Base-by-base conservation (phyloP, 2,797 vertebrate species). In the Tapirus indicus region DNA sequence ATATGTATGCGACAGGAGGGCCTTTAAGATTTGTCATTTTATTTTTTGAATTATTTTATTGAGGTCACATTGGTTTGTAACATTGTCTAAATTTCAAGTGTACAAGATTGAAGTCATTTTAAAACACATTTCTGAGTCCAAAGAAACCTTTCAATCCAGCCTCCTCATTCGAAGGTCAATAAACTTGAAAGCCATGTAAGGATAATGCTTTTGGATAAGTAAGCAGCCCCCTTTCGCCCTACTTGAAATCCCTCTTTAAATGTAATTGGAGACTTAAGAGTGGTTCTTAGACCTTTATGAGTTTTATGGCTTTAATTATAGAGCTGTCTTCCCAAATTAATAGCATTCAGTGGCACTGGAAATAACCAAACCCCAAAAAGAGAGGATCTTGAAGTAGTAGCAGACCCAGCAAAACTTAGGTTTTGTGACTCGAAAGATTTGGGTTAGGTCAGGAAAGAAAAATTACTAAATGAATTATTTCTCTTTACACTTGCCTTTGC, bases 1-100 rank as follows among this genome's bases (percentile, higher is more conserved):
- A 4, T 2, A 1, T 13, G 1, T 7, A 29, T 0, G 60, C 44
- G 38, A 0, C n/a, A 12, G 54, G 11, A 64, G 62, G 29, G n/a
- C 52, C 64, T 35, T 23, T 27, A 35, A 23, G 79, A 54, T 83
- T 32, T 64, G 14, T 52, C 49, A 16, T 52, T 52, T 52, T 52
- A 52, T 52, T 52, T 52, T 52, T 52, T 10, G 11, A 47, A 47
- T 47, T 16, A 52, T 52, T 52, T 52, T 52, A 52, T 52, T 52
- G 49, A 16, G 49, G 49, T 52, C 49, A 16, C 49, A 52, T 52
- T 52, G 49, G 49, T 52, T 52, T 52, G 49, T 52, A 52, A 52
- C 49, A 14, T 16, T 52, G 14, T 52, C 13, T 52, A 52, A 52
- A 52, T 52, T 52, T 52, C 49, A 52, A 4, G 49, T 8, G 49